These are phyloP conservation scores for Apteryx owenii DNA, from an alignment of 2,113 vertebrate species.

Conservation along the genomic window DNA sequence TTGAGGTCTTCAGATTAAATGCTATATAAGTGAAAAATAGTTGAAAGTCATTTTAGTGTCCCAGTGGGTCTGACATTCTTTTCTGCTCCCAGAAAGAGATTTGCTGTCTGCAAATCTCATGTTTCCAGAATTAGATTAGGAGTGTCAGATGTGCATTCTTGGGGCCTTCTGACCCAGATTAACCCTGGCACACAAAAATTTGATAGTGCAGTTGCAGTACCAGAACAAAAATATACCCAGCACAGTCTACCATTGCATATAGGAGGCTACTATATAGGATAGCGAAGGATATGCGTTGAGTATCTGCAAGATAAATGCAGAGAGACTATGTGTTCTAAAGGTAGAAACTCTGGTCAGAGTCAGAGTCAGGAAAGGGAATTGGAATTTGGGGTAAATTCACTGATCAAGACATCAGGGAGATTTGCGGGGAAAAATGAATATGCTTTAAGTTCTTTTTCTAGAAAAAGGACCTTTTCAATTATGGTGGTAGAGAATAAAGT, in stretches of 20 bases:
- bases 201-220: neutral
- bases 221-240: neutral
- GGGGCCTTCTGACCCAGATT: conserved; percentile 47
- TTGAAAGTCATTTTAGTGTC: conserved; percentile 16
- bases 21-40: neutral
- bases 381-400: neutral
- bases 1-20: conserved; percentile 17
- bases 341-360: neutral
- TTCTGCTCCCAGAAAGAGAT: conserved; percentile 47
- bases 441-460: neutral
- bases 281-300: neutral
- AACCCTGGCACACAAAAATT: conserved; percentile 18
- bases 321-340: neutral
- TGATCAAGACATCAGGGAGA: neutral
- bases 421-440: neutral
- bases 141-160: conserved; percentile 43
- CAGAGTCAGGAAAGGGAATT: neutral
- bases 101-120: conserved; percentile 46
- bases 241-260: neutral
- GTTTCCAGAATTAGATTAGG: conserved; percentile 56
- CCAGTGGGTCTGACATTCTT: neutral
- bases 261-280: neutral
- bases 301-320: neutral
- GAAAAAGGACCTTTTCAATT: neutral
- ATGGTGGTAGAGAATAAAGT: rapidly evolving